Evolutionary conservation across 1,140 invertebrate genomes (phyloP).

Genomic region (Meloidogyne floridensis): DNA sequence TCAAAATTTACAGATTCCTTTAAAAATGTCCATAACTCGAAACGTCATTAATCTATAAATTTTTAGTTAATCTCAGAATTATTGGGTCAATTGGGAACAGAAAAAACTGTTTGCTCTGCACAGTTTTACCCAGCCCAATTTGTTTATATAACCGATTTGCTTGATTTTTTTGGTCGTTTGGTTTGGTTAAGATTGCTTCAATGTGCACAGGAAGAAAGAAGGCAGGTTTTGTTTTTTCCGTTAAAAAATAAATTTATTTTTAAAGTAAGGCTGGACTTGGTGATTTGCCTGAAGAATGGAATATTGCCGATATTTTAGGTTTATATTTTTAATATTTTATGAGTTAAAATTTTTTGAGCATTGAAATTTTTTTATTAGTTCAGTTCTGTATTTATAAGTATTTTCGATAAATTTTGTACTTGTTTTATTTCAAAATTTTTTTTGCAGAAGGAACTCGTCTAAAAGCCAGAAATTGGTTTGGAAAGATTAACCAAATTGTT

Average conservation of each 20-base stretch:
- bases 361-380: no score
- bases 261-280: not conserved
- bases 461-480: constrained; percentile 97
- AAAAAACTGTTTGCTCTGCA: constrained; percentile 80
- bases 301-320: not conserved
- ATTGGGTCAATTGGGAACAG: constrained; percentile 73
- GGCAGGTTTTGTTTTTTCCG: not conserved
- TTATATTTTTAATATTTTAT: no score
- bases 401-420: no score
- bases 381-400: no score
- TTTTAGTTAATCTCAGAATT: constrained; percentile 38
- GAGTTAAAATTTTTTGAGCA: no score
- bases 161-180: constrained; percentile 90
- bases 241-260: constrained; percentile 3
- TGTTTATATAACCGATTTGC: constrained; percentile 89
- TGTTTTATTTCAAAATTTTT: not conserved
- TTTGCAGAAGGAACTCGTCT: constrained; percentile 86
- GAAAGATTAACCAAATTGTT: constrained; percentile 94
- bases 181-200: constrained; percentile 83
- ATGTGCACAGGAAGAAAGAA: constrained; percentile 71
- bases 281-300: not conserved
- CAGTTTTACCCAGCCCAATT: constrained; percentile 97
- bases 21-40: no score
- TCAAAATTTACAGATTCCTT: no score
- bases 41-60: constrained; percentile 8